Conservation (phyloP, 2,113 vertebrate species). For the Siniperca knerii region DNA sequence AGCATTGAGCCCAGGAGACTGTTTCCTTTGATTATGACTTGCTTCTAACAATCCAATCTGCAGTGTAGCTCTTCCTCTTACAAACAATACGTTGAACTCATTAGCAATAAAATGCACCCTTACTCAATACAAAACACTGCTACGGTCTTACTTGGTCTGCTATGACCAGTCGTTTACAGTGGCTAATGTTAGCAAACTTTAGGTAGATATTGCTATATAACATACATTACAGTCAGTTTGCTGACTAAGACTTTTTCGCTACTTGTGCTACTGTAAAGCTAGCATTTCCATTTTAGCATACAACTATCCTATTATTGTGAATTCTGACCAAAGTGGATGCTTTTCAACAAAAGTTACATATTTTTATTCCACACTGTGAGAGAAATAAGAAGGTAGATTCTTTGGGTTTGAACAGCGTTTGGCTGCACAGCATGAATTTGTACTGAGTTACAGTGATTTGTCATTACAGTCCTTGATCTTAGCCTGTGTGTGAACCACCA, state of each 20-base stretch:
- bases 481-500: background rate
- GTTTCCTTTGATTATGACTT: background rate
- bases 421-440: background rate
- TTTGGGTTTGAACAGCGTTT: background rate
- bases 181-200: background rate
- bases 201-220: background rate
- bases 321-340: too few relatives aligned
- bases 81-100: background rate
- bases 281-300: background rate
- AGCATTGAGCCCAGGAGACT: background rate
- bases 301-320: background rate
- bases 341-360: background rate
- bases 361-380: background rate
- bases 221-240: background rate
- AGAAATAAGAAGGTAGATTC: background rate
- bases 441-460: background rate
- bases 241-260: background rate
- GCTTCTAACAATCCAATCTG: background rate
- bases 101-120: background rate
- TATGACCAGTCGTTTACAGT: background rate
- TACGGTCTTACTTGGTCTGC: background rate
- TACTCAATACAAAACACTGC: background rate
- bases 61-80: background rate
- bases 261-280: background rate
- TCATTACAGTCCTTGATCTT: background rate